Percentiles rank a stretch among this genome's conserved stretches.
Conservation (phyloP, 2,113 vertebrate species). For the Sapayoa aenigma region DNA sequence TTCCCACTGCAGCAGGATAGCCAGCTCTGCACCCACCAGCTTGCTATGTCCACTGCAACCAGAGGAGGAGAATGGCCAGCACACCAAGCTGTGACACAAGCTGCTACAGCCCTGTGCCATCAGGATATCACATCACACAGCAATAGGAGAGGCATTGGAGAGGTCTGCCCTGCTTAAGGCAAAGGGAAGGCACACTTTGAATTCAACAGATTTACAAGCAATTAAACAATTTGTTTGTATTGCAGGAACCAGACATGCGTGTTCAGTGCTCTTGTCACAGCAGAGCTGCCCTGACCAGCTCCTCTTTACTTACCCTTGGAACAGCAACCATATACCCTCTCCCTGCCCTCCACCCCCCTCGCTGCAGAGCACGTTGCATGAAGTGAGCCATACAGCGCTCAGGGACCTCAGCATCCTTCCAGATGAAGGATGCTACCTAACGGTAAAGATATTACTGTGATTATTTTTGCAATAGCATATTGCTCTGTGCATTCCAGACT, state of each 20-base stretch:
- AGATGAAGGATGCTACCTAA: conserved; percentile 61
- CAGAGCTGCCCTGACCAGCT: background rate
- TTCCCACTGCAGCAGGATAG: background rate
- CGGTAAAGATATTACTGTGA: conserved; percentile 54
- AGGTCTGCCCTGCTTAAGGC: background rate
- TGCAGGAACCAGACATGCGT: background rate
- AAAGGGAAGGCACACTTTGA: background rate
- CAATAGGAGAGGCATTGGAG: fast-evolving
- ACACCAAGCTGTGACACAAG: background rate
- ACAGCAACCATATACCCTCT: background rate
- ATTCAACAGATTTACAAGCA: background rate
- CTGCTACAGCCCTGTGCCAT: background rate
- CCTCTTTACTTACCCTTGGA: background rate
- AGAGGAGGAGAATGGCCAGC: background rate
- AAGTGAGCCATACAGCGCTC: background rate
- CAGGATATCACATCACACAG: background rate
- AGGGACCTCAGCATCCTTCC: conserved; percentile 41
- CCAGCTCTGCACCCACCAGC: background rate
- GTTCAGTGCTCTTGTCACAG: background rate
- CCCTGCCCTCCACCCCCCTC: background rate
- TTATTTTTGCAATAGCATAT: conserved; percentile 60
- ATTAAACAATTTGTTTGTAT: background rate
- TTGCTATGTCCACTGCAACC: background rate
- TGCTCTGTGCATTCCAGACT: conserved; percentile 59
- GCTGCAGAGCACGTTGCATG: background rate